Conservation (phyloP, 2,888 invertebrate species). For the Sussaba pulchella region DNA sequence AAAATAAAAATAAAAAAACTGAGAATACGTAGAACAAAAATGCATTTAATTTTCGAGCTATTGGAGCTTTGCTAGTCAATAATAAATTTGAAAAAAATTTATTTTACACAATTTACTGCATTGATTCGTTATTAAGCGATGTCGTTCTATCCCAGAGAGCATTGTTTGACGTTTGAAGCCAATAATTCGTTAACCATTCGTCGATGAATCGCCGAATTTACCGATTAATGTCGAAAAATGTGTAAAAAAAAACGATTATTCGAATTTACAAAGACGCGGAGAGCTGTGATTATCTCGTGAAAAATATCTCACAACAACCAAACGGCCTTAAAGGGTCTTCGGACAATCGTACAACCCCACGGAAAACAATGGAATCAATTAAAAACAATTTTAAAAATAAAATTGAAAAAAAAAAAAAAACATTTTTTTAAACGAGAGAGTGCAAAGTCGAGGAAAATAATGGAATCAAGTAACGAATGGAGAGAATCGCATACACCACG, state of each 20-base stretch:
- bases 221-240: neutral
- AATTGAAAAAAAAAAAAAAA: neutral
- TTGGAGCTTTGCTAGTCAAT: conserved; percentile 15
- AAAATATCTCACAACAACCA: neutral
- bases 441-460: neutral
- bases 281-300: neutral
- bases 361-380: conserved; percentile 23
- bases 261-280: neutral
- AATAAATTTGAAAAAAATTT: too few species aligned
- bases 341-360: neutral
- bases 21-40: too few species aligned
- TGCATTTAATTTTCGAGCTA: conserved; percentile 3
- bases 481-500: conserved; percentile 40
- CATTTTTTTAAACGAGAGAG: too few species aligned
- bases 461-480: neutral
- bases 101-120: too few species aligned
- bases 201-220: too few species aligned
- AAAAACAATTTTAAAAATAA: too few species aligned
- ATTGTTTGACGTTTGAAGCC: too few species aligned
- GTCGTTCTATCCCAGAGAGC: too few species aligned
- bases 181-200: too few species aligned
- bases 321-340: neutral
- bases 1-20: too few species aligned
- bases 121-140: too few species aligned
- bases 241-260: neutral